phyloP scores from a whole-genome alignment of 2,888 invertebrate species.

The Sepioteuthis lessoniana region DNA sequence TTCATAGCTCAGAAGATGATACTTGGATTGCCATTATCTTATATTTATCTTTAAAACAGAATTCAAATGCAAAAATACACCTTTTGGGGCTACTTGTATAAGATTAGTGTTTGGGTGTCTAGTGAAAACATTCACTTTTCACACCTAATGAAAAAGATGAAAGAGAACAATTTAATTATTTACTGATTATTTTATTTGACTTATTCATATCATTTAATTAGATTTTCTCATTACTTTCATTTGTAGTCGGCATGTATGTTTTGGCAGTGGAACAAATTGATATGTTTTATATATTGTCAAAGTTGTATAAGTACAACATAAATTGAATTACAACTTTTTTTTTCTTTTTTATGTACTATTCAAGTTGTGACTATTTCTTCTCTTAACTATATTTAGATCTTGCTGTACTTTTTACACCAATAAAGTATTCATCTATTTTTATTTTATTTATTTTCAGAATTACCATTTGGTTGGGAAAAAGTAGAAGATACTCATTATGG shows the following conservation, averaged over 20 bases:
- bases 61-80: too few species aligned
- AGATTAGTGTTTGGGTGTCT: background rate
- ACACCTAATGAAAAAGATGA: background rate
- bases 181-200: background rate
- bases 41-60: too few species aligned
- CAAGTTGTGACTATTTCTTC: background rate
- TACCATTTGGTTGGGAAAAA: conserved; percentile 99
- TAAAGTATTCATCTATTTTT: background rate
- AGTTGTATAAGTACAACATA: background rate
- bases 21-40: too few species aligned
- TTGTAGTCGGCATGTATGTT: background rate
- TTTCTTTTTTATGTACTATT: background rate
- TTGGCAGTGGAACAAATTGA: background rate
- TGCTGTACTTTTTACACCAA: background rate
- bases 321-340: background rate
- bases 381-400: background rate
- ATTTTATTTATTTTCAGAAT: conserved; percentile 77
- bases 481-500: conserved; percentile 98
- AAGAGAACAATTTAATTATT: background rate
- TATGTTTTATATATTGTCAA: background rate
- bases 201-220: background rate
- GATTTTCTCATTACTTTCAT: background rate
- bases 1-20: too few species aligned
- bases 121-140: background rate
- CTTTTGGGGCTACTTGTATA: too few species aligned